Evolutionary conservation across 2,888 invertebrate species (phyloP).

Genomic region (Drosophila pullipes): DNA sequence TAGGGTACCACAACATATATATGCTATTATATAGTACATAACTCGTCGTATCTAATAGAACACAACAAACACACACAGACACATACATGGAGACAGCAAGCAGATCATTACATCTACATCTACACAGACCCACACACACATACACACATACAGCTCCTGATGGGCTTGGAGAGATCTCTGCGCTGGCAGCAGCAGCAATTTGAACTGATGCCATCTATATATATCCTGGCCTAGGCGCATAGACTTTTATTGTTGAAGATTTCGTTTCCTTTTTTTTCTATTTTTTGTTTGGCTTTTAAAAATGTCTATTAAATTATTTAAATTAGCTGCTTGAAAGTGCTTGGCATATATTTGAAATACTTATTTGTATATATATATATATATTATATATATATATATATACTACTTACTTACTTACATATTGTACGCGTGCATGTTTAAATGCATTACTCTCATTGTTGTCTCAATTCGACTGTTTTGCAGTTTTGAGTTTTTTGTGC

Average conservation of each 20-base stretch:
- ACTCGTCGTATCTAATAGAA: slow-evolving; percentile 68
- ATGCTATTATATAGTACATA: slow-evolving; percentile 76
- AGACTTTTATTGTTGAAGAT: slow-evolving; percentile 1
- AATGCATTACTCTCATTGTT: background rate
- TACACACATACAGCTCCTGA: slow-evolving; percentile 17
- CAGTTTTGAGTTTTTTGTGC: slow-evolving; percentile 44
- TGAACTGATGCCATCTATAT: slow-evolving; percentile 22
- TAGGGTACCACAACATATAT: slow-evolving; percentile 65
- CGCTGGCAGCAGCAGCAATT: slow-evolving; percentile 43
- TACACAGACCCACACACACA: background rate
- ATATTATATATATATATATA: background rate
- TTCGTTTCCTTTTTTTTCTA: background rate
- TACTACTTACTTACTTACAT: background rate
- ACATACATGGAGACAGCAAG: slow-evolving; percentile 6
- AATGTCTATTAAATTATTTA: slow-evolving; percentile 1
- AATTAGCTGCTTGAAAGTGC: background rate
- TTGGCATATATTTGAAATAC: slow-evolving; percentile 1
- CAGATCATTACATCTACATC: slow-evolving; percentile 1
- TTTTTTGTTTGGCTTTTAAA: background rate
- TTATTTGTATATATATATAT: slow-evolving; percentile 1
- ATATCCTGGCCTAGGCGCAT: slow-evolving; percentile 1
- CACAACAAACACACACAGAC: slow-evolving; percentile 14
- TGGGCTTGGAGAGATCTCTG: slow-evolving; percentile 48
- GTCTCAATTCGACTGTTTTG: slow-evolving; percentile 11
- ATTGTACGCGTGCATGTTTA: background rate